Percentiles rank a stretch among this genome's conserved stretches.
Evolutionary conservation across 2,113 vertebrate species (phyloP).

Genomic region (Ictalurus punctatus): DNA sequence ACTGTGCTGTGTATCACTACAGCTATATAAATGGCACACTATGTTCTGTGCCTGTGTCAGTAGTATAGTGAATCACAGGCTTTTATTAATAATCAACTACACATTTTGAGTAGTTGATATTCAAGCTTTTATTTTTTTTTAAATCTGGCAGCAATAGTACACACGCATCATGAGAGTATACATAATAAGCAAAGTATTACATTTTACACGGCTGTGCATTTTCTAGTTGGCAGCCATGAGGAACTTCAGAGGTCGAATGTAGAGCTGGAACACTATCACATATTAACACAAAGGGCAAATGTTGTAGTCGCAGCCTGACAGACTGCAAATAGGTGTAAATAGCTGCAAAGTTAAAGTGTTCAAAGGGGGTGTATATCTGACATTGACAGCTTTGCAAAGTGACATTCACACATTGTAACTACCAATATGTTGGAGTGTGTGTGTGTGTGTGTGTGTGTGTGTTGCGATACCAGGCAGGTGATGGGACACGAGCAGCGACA

Average conservation of each 20-base stretch:
- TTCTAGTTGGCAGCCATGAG: not conserved
- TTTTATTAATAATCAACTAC: not conserved
- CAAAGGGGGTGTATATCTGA: not conserved
- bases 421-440: not conserved
- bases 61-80: not conserved
- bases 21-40: too few relatives aligned
- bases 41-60: not conserved
- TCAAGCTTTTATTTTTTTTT: not conserved
- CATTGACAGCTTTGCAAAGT: constrained; percentile 1
- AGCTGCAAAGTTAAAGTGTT: not conserved
- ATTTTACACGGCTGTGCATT: not conserved
- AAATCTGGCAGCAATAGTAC: not conserved
- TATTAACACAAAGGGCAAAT: not conserved
- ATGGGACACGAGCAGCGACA: constrained; percentile 17
- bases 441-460: not conserved
- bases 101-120: not conserved
- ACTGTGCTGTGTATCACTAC: not conserved
- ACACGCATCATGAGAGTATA: not conserved
- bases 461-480: constrained; percentile 25
- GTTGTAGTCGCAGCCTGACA: not conserved
- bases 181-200: not conserved
- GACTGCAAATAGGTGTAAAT: not conserved
- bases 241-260: not conserved
- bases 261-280: not conserved
- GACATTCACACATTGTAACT: constrained; percentile 1